Percentiles rank a stretch among this genome's conserved stretches.
Conservation (phyloP, 2,888 invertebrate genomes). For the Cyaniris semiargus region DNA sequence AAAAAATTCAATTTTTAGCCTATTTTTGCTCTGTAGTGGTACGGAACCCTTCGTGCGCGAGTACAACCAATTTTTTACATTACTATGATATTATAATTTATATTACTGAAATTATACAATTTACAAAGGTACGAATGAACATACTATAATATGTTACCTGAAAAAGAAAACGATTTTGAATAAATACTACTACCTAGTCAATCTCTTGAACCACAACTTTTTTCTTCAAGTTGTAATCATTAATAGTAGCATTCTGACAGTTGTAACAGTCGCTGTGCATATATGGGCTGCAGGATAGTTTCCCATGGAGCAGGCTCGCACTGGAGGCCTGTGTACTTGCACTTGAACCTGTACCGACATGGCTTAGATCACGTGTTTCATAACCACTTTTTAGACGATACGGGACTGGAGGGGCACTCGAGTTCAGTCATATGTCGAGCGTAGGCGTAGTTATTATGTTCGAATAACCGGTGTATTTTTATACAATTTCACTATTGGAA, state of each 20-base stretch:
- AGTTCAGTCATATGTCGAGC: conserved; percentile 18
- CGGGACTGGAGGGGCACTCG: conserved; percentile 21
- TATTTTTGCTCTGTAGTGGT: no score
- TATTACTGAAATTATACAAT: background rate
- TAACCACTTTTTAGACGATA: conserved; percentile 30
- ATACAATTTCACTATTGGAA: conserved; percentile 21
- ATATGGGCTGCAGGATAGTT: conserved; percentile 63
- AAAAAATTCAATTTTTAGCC: no score
- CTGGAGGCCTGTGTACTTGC: conserved; percentile 63
- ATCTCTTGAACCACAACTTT: background rate
- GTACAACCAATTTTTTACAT: no score
- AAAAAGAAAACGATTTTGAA: background rate
- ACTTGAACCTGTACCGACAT: conserved; percentile 62
- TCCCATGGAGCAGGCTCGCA: conserved; percentile 71
- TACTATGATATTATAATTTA: no score
- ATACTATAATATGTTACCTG: background rate
- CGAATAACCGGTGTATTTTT: conserved; percentile 24
- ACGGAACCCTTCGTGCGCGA: no score
- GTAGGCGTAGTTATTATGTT: conserved; percentile 23
- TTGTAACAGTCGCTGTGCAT: conserved; percentile 46
- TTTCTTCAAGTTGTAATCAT: background rate
- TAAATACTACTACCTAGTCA: background rate
- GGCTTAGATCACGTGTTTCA: conserved; percentile 50
- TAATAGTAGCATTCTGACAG: background rate
- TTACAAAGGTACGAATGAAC: background rate